Evolutionary conservation across 1,140 invertebrate genomes (phyloP).

Genomic region (Drosophila equinoxialis): DNA sequence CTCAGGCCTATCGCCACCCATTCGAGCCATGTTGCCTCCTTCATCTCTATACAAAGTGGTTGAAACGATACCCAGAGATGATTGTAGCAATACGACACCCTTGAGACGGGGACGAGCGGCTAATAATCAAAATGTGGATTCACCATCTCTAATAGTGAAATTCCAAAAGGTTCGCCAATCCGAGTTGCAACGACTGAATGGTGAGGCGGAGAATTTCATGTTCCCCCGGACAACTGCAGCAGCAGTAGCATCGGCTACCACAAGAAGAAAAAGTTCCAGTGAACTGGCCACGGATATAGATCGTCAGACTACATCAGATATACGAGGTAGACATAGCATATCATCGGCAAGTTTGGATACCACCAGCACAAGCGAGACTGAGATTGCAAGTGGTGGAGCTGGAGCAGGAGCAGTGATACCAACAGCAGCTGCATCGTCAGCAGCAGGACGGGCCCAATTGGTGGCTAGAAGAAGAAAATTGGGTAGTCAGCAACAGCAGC

Average conservation of each 20-base stretch:
- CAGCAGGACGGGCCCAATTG: slow-evolving; percentile 43
- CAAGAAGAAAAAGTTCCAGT: slow-evolving; percentile 77
- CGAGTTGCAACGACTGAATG: slow-evolving; percentile 89
- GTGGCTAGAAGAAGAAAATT: slow-evolving; percentile 58
- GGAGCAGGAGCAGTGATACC: slow-evolving; percentile 11
- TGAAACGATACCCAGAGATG: slow-evolving; percentile 56
- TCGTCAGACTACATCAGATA: slow-evolving; percentile 81
- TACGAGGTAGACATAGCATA: slow-evolving; percentile 56
- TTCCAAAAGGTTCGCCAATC: slow-evolving; percentile 89
- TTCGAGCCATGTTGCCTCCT: slow-evolving; percentile 75
- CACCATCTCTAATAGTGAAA: slow-evolving; percentile 87
- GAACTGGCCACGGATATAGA: slow-evolving; percentile 83
- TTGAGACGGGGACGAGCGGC: slow-evolving; percentile 39
- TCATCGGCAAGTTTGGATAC: slow-evolving; percentile 64
- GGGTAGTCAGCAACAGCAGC: slow-evolving; percentile 35
- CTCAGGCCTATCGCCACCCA: slow-evolving; percentile 64
- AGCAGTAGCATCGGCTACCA: slow-evolving; percentile 64
- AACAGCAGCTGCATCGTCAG: not conserved
- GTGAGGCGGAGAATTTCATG: slow-evolving; percentile 93
- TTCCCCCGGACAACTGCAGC: slow-evolving; percentile 87
- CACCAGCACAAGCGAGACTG: slow-evolving; percentile 69
- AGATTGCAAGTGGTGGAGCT: slow-evolving; percentile 15
- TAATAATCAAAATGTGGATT: slow-evolving; percentile 49
- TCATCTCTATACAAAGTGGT: slow-evolving; percentile 76
- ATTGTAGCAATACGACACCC: slow-evolving; percentile 44